A percentile compares a stretch with the other conserved stretches of the same genome.
phyloP scores from a whole-genome alignment of 2,113 vertebrate genomes.

The Eidolon helvum region DNA sequence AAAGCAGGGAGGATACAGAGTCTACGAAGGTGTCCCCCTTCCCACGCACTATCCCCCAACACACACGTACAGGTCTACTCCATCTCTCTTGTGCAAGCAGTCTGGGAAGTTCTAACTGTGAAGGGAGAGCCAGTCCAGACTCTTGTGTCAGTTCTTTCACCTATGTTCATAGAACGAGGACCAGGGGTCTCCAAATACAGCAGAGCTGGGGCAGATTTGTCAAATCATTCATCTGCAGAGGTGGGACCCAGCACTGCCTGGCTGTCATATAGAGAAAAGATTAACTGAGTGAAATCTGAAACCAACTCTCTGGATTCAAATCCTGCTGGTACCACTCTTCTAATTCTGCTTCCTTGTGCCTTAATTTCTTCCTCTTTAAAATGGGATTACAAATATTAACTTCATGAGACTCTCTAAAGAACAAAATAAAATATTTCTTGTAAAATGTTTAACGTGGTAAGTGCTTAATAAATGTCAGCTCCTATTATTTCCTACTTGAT shows the following conservation, averaged over 20 bases:
- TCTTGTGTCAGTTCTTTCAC: not conserved
- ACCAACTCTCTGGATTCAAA: not conserved
- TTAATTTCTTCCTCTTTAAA: not conserved
- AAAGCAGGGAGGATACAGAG: not conserved
- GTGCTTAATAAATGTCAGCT: not conserved
- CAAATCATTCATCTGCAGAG: not conserved
- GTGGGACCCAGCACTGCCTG: not conserved
- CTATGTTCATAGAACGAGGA: not conserved
- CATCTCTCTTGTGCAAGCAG: not conserved
- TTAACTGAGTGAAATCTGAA: not conserved
- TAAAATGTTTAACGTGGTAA: not conserved
- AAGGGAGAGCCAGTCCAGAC: not conserved
- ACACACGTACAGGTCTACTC: not conserved
- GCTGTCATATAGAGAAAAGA: not conserved
- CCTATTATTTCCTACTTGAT: not conserved
- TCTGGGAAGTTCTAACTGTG: not conserved
- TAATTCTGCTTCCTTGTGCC: not conserved
- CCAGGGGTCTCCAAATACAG: not conserved
- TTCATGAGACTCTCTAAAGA: not conserved
- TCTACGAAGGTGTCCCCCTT: not conserved
- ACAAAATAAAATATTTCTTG: not conserved
- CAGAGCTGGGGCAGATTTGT: not conserved
- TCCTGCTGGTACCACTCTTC: not conserved
- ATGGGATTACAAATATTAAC: not conserved
- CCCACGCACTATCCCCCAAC: rapidly evolving